Base-by-base conservation (phyloP, 2,888 invertebrate species). In the Agrotis exclamationis region DNA sequence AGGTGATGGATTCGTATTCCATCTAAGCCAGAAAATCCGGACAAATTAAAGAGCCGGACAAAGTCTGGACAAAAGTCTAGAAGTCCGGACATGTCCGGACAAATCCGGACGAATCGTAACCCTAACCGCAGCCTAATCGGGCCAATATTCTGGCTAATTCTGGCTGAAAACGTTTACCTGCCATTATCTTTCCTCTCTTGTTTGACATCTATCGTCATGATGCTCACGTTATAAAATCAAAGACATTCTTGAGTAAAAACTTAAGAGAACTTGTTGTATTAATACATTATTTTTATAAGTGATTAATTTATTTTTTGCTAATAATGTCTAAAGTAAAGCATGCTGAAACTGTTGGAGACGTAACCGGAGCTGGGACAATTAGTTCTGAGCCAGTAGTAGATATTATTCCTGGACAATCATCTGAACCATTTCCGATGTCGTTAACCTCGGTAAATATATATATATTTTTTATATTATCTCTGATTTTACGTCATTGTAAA, bases 181-280 rank as follows among this genome's bases (percentile, higher is more conserved):
- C n/a, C 14, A 22, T 18, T 11, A 39, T 28, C 16, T 47, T 24
- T 16, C 28, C n/a, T 14, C 5, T 16, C 5, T 13, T 51, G n/a
- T 39, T 28, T 62, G n/a, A 63, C 24, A 7, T 53, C 44, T 28
- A 11, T 11, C 39, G 9, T 9, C 9, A 9, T 33, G 33, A 9
- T 70, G 59, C 51, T 62, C 48, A 51, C 24, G 3, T 22, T 33
- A 39, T 47, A 50, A 50, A 65, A 20, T 28, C 47, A 48, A 47
- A 59, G 14, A 50, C 44, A 20, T 66, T 78, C 80, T 82, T 60
- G 54, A 63, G 22, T 62, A 39, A 62, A 57, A 13, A 53, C 44
- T 64, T 57, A 58, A n/a, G 56, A 28, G 28, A 54, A 47, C 22
- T 66, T 73, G 33, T 9, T 45, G 44, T 33, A 50, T 77, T 33